These are phyloP conservation scores for Spea hammondii DNA, from an alignment of 2,797 vertebrate genomes.

Conservation along the genomic window DNA sequence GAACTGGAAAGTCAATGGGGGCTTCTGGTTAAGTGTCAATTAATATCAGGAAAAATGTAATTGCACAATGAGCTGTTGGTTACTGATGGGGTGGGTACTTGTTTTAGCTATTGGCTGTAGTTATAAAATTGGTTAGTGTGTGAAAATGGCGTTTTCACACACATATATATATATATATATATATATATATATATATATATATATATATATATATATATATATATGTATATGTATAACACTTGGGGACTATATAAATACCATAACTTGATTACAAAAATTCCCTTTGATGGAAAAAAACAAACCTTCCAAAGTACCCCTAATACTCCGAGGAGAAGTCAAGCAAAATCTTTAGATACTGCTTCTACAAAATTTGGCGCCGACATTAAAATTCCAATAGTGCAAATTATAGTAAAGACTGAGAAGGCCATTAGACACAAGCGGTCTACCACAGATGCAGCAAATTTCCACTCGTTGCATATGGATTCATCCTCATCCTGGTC, in stretches of 20 bases:
- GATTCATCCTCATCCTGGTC: conserved; percentile 81
- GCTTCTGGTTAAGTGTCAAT: no score
- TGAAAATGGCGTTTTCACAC: no score
- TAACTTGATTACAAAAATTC: conserved; percentile 33
- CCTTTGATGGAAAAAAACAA: conserved; percentile 60
- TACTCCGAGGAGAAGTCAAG: conserved; percentile 55
- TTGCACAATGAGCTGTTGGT: no score
- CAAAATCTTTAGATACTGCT: conserved; percentile 87
- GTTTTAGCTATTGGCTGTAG: no score
- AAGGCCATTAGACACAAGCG: conserved; percentile 93
- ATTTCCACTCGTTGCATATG: conserved; percentile 90
- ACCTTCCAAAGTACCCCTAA: conserved; percentile 44
- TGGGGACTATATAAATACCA: background rate
- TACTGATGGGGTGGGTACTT: no score
- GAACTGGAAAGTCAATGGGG: no score
- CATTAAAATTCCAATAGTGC: conserved; percentile 92
- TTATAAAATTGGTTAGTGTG: no score
- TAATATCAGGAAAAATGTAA: no score
- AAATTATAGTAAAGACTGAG: conserved; percentile 88
- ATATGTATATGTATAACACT: no score
- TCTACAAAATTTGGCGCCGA: conserved; percentile 91
- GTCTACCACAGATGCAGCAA: conserved; percentile 91
- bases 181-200: no score
- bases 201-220: no score
- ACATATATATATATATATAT: no score